Evolutionary conservation across 2,113 vertebrate genomes (phyloP).

Genomic region (Elanus axillaris): DNA sequence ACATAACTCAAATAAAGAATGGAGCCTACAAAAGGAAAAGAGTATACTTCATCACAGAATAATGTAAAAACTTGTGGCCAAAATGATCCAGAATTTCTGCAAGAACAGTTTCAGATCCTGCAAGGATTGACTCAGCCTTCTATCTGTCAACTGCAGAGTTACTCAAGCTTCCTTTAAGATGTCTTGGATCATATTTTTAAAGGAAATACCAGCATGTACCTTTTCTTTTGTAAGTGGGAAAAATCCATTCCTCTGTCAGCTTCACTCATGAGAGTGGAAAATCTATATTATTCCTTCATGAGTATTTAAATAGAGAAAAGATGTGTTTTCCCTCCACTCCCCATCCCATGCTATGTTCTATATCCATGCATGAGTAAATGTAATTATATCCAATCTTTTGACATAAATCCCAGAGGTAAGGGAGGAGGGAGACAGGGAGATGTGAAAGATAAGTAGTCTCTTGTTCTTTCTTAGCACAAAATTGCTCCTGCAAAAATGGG

Average conservation of each 20-base stretch:
- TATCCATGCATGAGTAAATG: not conserved
- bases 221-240: not conserved
- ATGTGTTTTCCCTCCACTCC: not conserved
- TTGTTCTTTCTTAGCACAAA: not conserved
- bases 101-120: not conserved
- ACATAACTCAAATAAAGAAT: not conserved
- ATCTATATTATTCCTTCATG: not conserved
- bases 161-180: not conserved
- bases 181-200: not conserved
- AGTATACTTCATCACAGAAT: not conserved
- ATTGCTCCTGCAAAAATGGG: not conserved
- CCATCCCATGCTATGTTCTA: not conserved
- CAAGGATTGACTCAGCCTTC: not conserved
- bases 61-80: not conserved
- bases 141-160: not conserved
- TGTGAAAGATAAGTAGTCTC: not conserved
- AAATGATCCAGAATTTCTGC: not conserved
- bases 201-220: not conserved
- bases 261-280: not conserved
- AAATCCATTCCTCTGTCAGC: not conserved
- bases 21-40: not conserved
- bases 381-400: not conserved
- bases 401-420: not conserved
- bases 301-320: not conserved
- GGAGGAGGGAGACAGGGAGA: not conserved